Evolutionary conservation across 2,113 vertebrate genomes (phyloP).

Genomic region (Nymphicus hollandicus): DNA sequence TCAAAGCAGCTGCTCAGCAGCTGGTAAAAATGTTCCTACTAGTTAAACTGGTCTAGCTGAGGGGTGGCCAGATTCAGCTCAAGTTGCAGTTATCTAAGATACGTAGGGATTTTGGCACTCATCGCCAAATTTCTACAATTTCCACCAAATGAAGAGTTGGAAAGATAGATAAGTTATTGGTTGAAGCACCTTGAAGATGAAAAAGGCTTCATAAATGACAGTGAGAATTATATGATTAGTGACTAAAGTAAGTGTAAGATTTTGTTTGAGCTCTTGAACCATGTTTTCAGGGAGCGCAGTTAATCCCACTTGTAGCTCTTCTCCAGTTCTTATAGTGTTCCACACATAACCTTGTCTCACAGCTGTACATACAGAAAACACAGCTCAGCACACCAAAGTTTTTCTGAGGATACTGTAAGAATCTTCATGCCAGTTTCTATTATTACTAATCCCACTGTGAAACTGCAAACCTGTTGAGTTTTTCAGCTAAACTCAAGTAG

Average conservation of each 20-base stretch:
- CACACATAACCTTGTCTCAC: not conserved
- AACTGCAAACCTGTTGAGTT: not conserved
- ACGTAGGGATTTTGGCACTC: rapidly evolving
- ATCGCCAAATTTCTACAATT: not conserved
- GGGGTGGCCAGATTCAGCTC: not conserved
- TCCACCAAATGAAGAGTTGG: not conserved
- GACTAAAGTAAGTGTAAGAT: not conserved
- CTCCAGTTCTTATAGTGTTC: not conserved
- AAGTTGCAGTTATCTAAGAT: not conserved
- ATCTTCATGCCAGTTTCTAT: not conserved
- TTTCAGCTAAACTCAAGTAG: not conserved
- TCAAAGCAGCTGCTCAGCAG: not conserved
- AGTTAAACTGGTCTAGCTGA: not conserved
- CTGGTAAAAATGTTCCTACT: not conserved
- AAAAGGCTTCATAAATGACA: not conserved
- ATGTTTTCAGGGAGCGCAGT: not conserved
- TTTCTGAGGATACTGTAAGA: not conserved
- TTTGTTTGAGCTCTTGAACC: not conserved
- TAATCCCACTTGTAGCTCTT: not conserved
- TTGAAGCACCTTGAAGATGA: not conserved
- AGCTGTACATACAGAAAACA: not conserved
- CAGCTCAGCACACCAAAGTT: not conserved
- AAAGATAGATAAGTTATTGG: not conserved
- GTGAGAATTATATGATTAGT: not conserved
- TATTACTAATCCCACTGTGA: not conserved